Conservation (phyloP, 2,888 invertebrate genomes). For the Tyria jacobaeae region DNA sequence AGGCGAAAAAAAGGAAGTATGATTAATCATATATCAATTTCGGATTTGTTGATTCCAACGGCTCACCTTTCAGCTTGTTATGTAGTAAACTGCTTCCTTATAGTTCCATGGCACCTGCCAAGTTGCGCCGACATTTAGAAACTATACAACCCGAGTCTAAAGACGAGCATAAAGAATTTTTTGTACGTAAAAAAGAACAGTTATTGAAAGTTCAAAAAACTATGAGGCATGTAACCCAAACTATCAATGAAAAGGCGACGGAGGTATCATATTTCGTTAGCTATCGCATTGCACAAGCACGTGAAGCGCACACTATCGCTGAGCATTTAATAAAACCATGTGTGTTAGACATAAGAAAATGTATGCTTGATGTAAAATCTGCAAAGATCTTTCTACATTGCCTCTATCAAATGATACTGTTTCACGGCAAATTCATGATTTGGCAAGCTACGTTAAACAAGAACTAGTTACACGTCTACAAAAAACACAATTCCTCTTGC, state of each 20-base stretch:
- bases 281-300: constrained; percentile 47
- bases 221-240: constrained; percentile 47
- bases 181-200: constrained; percentile 29
- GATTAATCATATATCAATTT: constrained; percentile 43
- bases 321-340: constrained; percentile 48
- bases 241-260: constrained; percentile 50
- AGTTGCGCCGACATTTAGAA: constrained; percentile 39
- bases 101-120: constrained; percentile 24
- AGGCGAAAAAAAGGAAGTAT: constrained; percentile 43
- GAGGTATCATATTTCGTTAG: constrained; percentile 53
- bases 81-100: constrained; percentile 25
- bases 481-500: constrained; percentile 43
- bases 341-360: constrained; percentile 46
- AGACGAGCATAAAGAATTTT: constrained; percentile 42
- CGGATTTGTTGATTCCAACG: constrained; percentile 49
- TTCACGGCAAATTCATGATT: constrained; percentile 5
- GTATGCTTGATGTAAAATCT: constrained; percentile 52
- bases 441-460: constrained; percentile 13
- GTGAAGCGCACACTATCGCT: constrained; percentile 51
- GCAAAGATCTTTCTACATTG: constrained; percentile 47
- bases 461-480: constrained; percentile 47
- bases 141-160: constrained; percentile 42
- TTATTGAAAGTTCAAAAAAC: constrained; percentile 37
- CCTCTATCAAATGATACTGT: constrained; percentile 5
- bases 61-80: constrained; percentile 40